Percentiles rank a stretch among this genome's conserved stretches.
These are phyloP conservation scores for Helicolenus hilgendorfi DNA, from an alignment of 2,797 vertebrate genomes.

Conservation along the genomic window DNA sequence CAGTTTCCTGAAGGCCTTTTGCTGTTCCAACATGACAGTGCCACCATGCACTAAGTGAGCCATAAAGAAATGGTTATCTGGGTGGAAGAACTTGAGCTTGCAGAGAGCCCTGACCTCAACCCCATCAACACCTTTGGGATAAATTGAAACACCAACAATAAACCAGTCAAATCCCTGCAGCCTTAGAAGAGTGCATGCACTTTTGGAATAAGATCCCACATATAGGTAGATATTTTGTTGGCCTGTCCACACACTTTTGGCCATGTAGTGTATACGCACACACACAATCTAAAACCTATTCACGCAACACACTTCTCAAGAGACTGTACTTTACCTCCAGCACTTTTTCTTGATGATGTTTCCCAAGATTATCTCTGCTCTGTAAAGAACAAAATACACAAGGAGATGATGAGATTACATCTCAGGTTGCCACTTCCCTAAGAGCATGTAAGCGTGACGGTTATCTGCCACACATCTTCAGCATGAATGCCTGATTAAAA, in stretches of 20 bases:
- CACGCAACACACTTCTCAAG: constrained; percentile 1
- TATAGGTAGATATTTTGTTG: neutral
- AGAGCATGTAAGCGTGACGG: constrained; percentile 17
- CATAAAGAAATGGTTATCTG: neutral
- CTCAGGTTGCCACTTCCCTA: constrained; percentile 5
- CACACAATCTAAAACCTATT: constrained; percentile 14
- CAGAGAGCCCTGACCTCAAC: neutral
- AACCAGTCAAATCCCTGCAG: neutral
- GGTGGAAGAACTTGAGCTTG: neutral
- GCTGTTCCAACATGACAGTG: neutral
- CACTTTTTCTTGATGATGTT: constrained; percentile 99
- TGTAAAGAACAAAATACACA: constrained; percentile 70
- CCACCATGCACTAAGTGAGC: neutral
- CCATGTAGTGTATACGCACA: neutral
- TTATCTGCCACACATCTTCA: constrained; percentile 68
- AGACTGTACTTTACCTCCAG: constrained; percentile 93
- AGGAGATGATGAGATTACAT: constrained; percentile 65
- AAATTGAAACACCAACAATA: neutral
- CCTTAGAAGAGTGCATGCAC: neutral
- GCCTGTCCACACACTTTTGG: neutral
- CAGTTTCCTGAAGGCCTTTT: neutral
- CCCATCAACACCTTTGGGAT: neutral
- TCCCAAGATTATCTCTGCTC: constrained; percentile 97
- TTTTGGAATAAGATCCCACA: neutral
- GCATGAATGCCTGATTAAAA: constrained; percentile 52